A percentile compares a stretch with the other conserved stretches of the same genome.
phyloP scores from a whole-genome alignment of 2,797 vertebrate genomes.

The Chaunax sp. region DNA sequence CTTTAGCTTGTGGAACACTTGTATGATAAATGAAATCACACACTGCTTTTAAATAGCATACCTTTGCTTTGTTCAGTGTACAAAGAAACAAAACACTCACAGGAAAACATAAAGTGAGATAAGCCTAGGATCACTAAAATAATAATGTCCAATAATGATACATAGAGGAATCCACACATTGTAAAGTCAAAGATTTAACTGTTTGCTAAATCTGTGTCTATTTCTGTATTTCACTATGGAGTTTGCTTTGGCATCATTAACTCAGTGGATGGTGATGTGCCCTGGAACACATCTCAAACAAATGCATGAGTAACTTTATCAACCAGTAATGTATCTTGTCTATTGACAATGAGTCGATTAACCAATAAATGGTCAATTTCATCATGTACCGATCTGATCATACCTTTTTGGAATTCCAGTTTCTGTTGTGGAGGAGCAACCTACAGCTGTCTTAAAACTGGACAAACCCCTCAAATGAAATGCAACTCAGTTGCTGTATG shows the following conservation, averaged over 20 bases:
- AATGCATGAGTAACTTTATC: no score
- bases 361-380: no score
- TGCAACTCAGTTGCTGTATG: slow-evolving; percentile 10
- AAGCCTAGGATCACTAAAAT: background rate
- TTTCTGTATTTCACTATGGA: background rate
- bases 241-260: background rate
- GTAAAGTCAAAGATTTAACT: background rate
- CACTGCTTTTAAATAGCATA: no score
- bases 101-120: background rate
- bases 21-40: no score
- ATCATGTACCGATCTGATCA: no score
- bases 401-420: background rate
- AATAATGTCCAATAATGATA: background rate
- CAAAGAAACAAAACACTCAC: no score
- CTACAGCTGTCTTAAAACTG: background rate
- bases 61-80: no score
- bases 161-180: background rate
- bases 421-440: background rate
- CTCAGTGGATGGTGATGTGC: no score
- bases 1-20: no score
- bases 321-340: no score
- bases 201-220: background rate
- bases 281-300: no score
- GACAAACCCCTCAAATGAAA: slow-evolving; percentile 8
- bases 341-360: no score